Evolutionary conservation across 2,113 vertebrate genomes (phyloP).

Genomic region (Podarcis cretensis): DNA sequence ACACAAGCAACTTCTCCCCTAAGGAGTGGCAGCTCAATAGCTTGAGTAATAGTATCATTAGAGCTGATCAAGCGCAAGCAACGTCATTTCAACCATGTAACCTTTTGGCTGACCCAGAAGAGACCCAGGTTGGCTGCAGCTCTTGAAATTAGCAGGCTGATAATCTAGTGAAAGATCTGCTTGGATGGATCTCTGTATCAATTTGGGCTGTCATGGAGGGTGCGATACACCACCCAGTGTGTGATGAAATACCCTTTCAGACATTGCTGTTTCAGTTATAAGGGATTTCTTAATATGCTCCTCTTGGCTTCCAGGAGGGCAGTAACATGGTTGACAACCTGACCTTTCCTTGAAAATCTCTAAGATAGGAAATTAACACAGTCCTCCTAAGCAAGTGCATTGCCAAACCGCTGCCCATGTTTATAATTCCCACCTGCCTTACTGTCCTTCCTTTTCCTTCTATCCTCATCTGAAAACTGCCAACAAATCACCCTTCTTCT

Average conservation of each 20-base stretch:
- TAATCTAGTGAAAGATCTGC: background rate
- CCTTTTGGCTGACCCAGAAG: background rate
- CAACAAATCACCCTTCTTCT: background rate
- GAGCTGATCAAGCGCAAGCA: background rate
- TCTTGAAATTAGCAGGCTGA: background rate
- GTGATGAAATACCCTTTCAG: background rate
- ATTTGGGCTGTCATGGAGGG: background rate
- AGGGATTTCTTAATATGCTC: background rate
- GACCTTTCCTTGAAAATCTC: background rate
- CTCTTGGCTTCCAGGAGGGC: conserved; percentile 32
- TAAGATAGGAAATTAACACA: background rate
- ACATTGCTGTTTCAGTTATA: background rate
- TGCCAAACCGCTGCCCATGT: background rate
- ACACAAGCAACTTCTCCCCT: background rate
- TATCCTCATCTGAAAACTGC: background rate
- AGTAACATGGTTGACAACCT: background rate
- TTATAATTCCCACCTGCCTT: background rate
- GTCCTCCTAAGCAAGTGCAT: background rate
- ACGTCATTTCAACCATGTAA: conserved; percentile 8
- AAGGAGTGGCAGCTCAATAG: conserved; percentile 10
- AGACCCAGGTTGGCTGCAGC: background rate
- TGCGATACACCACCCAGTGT: background rate
- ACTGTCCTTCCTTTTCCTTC: background rate
- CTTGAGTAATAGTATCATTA: conserved; percentile 18
- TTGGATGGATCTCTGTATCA: background rate